Evolutionary conservation across 2,888 invertebrate genomes (phyloP).

Genomic region (Leptinotarsa rubiginosa): DNA sequence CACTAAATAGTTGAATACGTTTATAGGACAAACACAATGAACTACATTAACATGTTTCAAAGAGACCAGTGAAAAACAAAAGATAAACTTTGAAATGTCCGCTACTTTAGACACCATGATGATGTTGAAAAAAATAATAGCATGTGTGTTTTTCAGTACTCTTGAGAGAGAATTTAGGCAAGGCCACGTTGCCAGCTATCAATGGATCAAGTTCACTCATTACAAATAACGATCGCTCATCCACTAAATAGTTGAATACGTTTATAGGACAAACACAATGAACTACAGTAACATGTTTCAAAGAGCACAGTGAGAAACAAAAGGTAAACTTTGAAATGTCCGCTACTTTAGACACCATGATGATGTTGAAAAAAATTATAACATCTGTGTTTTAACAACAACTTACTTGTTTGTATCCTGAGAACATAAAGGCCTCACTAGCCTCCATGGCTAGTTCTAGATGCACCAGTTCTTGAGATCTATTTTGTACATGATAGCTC

Average conservation of each 20-base stretch:
- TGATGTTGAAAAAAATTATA: neutral
- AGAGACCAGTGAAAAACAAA: no score
- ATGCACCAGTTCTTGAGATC: slow-evolving; percentile 77
- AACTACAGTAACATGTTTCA: neutral
- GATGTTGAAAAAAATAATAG: no score
- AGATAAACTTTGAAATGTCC: no score
- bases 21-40: neutral
- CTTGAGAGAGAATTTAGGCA: slow-evolving; percentile 71
- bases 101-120: no score
- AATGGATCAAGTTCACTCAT: slow-evolving; percentile 76
- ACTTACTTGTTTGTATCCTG: slow-evolving; percentile 89
- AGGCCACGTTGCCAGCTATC: slow-evolving; percentile 78
- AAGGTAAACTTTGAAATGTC: neutral
- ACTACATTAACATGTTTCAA: neutral
- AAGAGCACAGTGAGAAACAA: neutral
- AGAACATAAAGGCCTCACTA: slow-evolving; percentile 93
- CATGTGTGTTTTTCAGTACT: slow-evolving; percentile 25
- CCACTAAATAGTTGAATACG: neutral
- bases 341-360: neutral
- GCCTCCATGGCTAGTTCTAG: slow-evolving; percentile 82
- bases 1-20: neutral
- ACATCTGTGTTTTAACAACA: neutral
- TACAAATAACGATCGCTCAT: no score
- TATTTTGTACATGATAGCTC: slow-evolving; percentile 78
- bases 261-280: neutral